Evolutionary conservation across 2,113 vertebrate species (phyloP).

Genomic region (Pteropus alecto): DNA sequence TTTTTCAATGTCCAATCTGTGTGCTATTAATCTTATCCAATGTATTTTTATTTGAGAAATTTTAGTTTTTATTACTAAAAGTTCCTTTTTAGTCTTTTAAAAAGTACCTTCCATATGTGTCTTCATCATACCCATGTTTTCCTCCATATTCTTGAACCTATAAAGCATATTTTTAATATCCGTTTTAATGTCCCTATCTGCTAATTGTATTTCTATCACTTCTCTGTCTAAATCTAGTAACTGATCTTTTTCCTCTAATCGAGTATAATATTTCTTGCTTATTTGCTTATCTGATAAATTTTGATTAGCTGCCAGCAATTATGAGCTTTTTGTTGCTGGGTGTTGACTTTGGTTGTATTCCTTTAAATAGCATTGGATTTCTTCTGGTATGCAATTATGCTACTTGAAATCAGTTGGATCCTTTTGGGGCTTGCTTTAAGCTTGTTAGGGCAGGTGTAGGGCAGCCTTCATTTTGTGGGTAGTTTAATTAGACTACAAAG

Average conservation of each 20-base stretch:
- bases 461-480: background rate
- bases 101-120: background rate
- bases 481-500: background rate
- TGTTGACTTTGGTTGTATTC: background rate
- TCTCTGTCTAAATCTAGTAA: background rate
- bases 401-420: background rate
- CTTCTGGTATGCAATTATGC: background rate
- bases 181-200: background rate
- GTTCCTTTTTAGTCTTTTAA: background rate
- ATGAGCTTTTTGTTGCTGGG: background rate
- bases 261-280: background rate
- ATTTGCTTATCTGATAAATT: background rate
- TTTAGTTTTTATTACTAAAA: background rate
- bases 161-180: background rate
- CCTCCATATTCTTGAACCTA: background rate
- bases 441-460: background rate
- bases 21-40: background rate
- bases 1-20: background rate
- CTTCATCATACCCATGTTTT: background rate
- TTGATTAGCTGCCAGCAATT: background rate
- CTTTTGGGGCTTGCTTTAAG: background rate
- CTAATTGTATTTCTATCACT: background rate
- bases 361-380: background rate
- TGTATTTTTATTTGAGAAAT: background rate
- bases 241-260: background rate